phyloP scores from a whole-genome alignment of 2,113 vertebrate species.

The Pionites leucogaster region DNA sequence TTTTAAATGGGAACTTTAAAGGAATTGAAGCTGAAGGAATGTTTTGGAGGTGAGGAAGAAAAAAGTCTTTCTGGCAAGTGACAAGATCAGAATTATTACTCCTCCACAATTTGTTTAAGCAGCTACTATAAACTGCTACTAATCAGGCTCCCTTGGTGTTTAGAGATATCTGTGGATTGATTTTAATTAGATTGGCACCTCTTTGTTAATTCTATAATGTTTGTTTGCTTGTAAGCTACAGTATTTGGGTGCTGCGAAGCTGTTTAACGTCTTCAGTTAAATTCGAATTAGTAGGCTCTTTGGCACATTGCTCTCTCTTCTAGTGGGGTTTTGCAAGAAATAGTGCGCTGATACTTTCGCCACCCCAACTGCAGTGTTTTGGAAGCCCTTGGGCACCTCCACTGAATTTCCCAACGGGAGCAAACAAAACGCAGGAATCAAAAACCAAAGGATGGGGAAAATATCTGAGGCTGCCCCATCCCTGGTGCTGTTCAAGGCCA shows the following conservation, averaged over 20 bases:
- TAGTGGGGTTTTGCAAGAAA: not conserved
- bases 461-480: not conserved
- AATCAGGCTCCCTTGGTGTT: slow-evolving; percentile 36
- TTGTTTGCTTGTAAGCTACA: slow-evolving; percentile 16
- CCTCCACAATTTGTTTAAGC: slow-evolving; percentile 33
- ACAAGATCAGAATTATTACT: not conserved
- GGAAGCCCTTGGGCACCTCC: not conserved
- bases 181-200: slow-evolving; percentile 56
- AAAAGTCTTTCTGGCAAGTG: not conserved
- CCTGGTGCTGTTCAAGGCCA: not conserved
- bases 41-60: not conserved
- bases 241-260: not conserved
- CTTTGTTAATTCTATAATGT: slow-evolving; percentile 33
- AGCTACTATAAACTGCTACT: slow-evolving; percentile 31
- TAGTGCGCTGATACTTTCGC: not conserved
- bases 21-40: not conserved
- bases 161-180: not conserved
- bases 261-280: not conserved
- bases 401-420: not conserved
- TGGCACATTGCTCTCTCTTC: not conserved
- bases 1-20: not conserved
- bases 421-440: not conserved
- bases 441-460: not conserved
- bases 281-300: not conserved
- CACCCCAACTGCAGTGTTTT: not conserved